Base-by-base conservation (phyloP, 2,113 vertebrate genomes). In the Hystrix brachyura region DNA sequence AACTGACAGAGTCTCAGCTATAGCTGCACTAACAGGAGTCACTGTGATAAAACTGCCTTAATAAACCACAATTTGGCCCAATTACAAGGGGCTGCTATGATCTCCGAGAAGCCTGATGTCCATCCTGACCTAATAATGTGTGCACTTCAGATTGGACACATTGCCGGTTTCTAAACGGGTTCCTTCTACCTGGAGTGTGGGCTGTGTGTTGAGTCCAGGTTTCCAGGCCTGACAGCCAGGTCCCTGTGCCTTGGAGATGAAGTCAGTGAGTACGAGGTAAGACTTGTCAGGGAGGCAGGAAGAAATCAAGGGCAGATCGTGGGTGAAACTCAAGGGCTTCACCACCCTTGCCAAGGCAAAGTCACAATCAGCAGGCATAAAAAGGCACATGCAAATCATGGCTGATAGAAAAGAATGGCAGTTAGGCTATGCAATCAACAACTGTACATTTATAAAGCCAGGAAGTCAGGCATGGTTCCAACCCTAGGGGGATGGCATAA, bases 1-100 rank as follows among this genome's bases (percentile, higher is more conserved):
- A 95, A 84, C 87, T 84, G 97, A 97, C 96, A 94, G 97, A 76
- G 43, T 64, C 25, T 87, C 84, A 94, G 92, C 83, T 57, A 55
- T 27, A 34, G 64, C 69, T 34, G 29, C 62, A 29, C 74, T 92
- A 93, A 51, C 76, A 89, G 82, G 74, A 90, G 91, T 82, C 55
- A 15, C 95, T 81, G 25, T 60, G 83, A 95, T 81, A 84, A 93
- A 95, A 96, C 57, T 46, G 34, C 57, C 89, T 93, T 86, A 87
- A 86, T 87, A 81, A 96, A 90, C 62, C 59, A 74, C 93, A 67
- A 67, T 96, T 94, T 96, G 95, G 64, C 48, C 83, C 91, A 85
- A 72, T 95, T 95, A 83, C 29, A 43, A 80, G 48, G 23, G 32
- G 64, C 48, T 67, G 93, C 46, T 76, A 25, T 25, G 87, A 55